A percentile compares a stretch with the other conserved stretches of the same genome.
phyloP scores from a whole-genome alignment of 2,797 vertebrate species.

The Crypturellus tataupa region DNA sequence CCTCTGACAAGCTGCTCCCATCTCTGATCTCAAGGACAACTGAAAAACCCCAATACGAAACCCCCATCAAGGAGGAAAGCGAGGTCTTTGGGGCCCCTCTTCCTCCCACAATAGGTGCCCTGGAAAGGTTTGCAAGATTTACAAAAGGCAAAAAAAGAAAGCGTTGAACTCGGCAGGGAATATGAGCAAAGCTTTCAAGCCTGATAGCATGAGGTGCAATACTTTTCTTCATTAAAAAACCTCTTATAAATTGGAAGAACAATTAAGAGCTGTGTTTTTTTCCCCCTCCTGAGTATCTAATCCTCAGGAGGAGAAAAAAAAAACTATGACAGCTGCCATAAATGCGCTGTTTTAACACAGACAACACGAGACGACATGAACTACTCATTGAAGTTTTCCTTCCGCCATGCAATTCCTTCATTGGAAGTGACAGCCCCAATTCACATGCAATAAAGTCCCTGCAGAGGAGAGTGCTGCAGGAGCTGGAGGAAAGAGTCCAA shows the following conservation, averaged over 20 bases:
- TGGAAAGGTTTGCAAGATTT: background rate
- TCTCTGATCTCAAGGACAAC: background rate
- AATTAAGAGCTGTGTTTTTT: background rate
- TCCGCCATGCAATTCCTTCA: slow-evolving; percentile 41
- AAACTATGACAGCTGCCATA: background rate
- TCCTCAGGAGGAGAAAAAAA: background rate
- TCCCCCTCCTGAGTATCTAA: background rate
- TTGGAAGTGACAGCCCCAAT: background rate
- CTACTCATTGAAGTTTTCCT: background rate
- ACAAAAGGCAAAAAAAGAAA: background rate
- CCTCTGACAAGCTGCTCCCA: background rate
- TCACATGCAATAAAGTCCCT: slow-evolving; percentile 32
- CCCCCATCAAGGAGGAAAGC: background rate
- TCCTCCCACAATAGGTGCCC: background rate
- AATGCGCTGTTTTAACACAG: background rate
- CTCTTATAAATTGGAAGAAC: background rate
- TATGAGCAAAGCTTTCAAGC: background rate
- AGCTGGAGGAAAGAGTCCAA: background rate
- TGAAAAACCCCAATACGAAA: background rate
- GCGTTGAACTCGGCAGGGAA: background rate
- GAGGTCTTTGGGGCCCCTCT: background rate
- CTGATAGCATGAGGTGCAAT: background rate
- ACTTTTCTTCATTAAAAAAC: background rate
- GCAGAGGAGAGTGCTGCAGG: slow-evolving; percentile 31
- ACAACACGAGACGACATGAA: background rate